Evolutionary conservation across 2,888 invertebrate genomes (phyloP).

Genomic region (Automeris io): DNA sequence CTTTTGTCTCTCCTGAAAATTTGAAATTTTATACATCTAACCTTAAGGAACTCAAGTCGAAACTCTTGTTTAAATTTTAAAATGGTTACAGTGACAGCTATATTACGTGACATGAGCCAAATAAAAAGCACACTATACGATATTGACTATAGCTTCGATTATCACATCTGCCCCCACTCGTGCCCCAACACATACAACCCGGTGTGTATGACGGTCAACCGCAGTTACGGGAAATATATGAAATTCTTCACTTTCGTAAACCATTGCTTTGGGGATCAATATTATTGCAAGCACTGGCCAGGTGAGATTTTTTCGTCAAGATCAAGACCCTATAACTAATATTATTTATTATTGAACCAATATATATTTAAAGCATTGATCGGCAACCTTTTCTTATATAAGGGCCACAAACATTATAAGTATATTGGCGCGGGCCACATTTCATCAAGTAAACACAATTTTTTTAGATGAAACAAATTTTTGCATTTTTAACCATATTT

Average conservation of each 20-base stretch:
- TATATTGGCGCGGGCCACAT: too few relatives aligned
- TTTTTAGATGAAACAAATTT: too few relatives aligned
- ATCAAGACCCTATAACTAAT: too few relatives aligned
- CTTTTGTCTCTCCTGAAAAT: too few relatives aligned
- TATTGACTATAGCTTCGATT: slow-evolving; percentile 27
- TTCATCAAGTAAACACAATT: too few relatives aligned
- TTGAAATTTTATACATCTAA: too few relatives aligned
- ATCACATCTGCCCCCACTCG: slow-evolving; percentile 34
- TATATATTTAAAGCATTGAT: too few relatives aligned
- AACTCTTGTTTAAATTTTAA: background rate
- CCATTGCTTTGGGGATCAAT: slow-evolving; percentile 43
- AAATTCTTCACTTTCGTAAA: slow-evolving; percentile 45
- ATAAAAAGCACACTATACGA: slow-evolving; percentile 23
- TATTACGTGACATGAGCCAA: background rate
- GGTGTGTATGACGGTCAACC: slow-evolving; percentile 40
- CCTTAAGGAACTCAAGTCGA: too few relatives aligned
- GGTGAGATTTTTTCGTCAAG: slow-evolving; percentile 28
- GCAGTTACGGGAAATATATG: slow-evolving; percentile 32
- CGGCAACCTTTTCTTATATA: too few relatives aligned
- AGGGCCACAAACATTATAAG: too few relatives aligned
- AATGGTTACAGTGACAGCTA: slow-evolving; percentile 1
- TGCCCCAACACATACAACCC: slow-evolving; percentile 41
- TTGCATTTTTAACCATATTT: too few relatives aligned
- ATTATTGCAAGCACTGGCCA: slow-evolving; percentile 40
- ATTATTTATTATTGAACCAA: too few relatives aligned